Base-by-base conservation (phyloP, 1,140 invertebrate species). In the Trichoplusia ni region DNA sequence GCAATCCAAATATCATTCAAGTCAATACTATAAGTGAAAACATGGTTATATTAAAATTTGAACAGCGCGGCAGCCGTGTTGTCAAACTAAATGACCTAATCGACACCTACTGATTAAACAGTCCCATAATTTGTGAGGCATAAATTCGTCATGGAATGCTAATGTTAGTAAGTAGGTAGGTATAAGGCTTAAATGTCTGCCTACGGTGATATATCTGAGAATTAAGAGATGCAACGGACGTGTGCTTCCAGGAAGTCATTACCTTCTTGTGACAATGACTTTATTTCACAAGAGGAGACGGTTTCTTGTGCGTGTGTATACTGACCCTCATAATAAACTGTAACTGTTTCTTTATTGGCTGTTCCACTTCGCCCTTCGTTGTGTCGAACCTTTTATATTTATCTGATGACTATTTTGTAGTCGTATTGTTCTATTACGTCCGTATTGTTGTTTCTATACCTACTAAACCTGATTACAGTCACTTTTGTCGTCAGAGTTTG, bases 61-160 rank as follows among this genome's bases (percentile, higher is more conserved):
- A n/a, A n/a, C n/a, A n/a, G n/a, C n/a, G n/a, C n/a, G n/a, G n/a
- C 6, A 38, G 16, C 19, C 3, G 18, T 58, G 53, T 64, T 64
- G 54, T 64, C 58, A 53, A 67, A 58, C 56, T 25, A 1, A 58
- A 69, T 75, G 73, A 75, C 37, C 61, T 75, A 75, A 75, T 69
- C 64, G 42, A 64, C 69, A 62, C 69, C 73, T 65, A 72, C 73
- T 51, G 18, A 21, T 8, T 58, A 19, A 14, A 31, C 18, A 59
- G 13, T 13, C 27, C n/a, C n/a, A n/a, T n/a, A n/a, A 18, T 47
- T 13, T 42, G 29, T 18, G 18, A 47, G 31, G 14, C 8, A 44
- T 42, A 21, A 61, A 49, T 62, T 49, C n/a, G 19, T 40, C n/a
- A 13, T 51, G 18, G 33, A 49, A 38, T 27, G n/a, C n/a, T 38